Conservation (phyloP, 2,797 vertebrate species). For the Hirundo rustica region DNA sequence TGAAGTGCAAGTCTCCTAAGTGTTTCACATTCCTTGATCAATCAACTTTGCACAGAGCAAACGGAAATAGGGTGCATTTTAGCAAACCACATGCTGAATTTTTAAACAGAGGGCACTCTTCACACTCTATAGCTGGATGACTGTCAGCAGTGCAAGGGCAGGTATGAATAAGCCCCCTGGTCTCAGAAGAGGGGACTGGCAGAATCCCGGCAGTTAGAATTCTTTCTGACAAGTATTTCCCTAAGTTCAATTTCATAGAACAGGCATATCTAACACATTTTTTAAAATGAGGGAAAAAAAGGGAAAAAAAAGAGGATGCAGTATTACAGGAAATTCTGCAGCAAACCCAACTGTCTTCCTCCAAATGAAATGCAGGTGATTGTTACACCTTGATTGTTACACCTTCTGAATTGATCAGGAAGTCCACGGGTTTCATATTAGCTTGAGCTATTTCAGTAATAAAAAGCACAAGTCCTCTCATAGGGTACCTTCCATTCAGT, state of each 20-base stretch:
- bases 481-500: neutral
- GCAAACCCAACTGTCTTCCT: neutral
- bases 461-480: neutral
- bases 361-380: neutral
- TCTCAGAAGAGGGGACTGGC: neutral
- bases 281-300: neutral
- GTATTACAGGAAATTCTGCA: neutral
- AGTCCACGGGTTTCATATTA: rapidly evolving
- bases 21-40: neutral
- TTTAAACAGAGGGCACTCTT: neutral
- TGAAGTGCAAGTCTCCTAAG: neutral
- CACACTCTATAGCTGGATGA: neutral
- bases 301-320: neutral
- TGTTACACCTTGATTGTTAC: neutral
- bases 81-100: neutral
- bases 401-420: neutral
- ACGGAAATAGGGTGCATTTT: neutral
- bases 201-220: neutral
- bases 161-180: neutral
- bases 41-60: neutral
- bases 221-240: neutral
- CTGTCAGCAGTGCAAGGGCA: neutral
- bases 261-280: neutral
- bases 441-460: neutral
- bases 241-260: neutral